phyloP scores from a whole-genome alignment of 2,888 invertebrate genomes.

The Ernsta delagoae region DNA sequence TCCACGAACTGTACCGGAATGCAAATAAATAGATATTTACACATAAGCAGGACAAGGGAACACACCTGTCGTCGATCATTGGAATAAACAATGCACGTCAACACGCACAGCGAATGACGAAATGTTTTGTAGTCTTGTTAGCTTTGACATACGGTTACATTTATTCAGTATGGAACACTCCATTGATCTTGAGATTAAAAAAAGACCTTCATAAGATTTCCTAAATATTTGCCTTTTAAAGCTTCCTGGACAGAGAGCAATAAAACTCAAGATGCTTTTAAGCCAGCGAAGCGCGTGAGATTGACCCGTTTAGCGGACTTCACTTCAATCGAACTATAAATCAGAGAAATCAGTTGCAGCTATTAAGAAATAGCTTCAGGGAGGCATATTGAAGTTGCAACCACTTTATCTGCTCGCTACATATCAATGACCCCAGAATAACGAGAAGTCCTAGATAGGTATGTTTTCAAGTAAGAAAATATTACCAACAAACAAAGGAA shows the following conservation, averaged over 20 bases:
- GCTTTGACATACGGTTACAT: slow-evolving; percentile 42
- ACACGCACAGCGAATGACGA: slow-evolving; percentile 58
- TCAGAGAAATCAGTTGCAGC: slow-evolving; percentile 17
- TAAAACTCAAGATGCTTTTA: slow-evolving; percentile 33
- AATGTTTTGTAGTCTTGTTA: slow-evolving; percentile 36
- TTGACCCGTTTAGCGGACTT: no score
- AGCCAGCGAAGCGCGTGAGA: slow-evolving; percentile 31
- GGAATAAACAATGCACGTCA: slow-evolving; percentile 77
- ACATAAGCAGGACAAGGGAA: slow-evolving; percentile 74
- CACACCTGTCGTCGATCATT: slow-evolving; percentile 75
- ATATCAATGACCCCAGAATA: slow-evolving; percentile 54
- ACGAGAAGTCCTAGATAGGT: slow-evolving; percentile 20
- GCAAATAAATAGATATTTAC: slow-evolving; percentile 77
- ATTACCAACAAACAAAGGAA: slow-evolving; percentile 36
- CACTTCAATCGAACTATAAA: slow-evolving; percentile 28
- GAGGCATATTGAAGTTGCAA: slow-evolving; percentile 1
- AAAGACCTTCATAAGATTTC: slow-evolving; percentile 35
- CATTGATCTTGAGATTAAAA: slow-evolving; percentile 43
- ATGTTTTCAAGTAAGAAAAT: slow-evolving; percentile 25
- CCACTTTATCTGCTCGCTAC: slow-evolving; percentile 16
- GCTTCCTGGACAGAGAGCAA: slow-evolving; percentile 15
- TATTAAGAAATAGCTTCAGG: slow-evolving; percentile 33
- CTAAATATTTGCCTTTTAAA: slow-evolving; percentile 39
- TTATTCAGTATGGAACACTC: slow-evolving; percentile 48
- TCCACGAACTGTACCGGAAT: slow-evolving; percentile 79